A percentile compares a stretch with the other conserved stretches of the same genome.
These are phyloP conservation scores for Chironex yamaguchii DNA, from an alignment of 30 jellyfish, hydroid and myxozoan genomes.

Conservation along the genomic window DNA sequence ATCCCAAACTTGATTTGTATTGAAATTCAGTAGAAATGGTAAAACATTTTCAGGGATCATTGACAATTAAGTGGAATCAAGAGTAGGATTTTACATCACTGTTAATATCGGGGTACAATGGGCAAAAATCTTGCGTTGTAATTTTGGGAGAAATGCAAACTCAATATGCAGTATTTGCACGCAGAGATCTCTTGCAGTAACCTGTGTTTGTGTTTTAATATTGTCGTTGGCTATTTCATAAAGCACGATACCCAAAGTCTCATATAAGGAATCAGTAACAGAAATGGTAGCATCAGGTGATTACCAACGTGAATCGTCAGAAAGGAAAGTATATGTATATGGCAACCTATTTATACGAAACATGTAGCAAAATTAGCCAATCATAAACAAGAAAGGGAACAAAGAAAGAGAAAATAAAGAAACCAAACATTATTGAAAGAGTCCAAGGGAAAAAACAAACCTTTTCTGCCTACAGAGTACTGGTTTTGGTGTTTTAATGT, in stretches of 20 bases:
- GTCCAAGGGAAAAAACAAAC: too few species aligned
- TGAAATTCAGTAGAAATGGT: slow-evolving; percentile 10
- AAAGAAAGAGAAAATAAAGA: too few species aligned
- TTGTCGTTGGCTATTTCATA: not conserved
- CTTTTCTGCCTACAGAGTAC: too few species aligned
- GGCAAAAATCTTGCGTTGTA: slow-evolving; percentile 19
- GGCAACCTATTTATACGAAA: too few species aligned
- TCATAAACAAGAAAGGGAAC: too few species aligned
- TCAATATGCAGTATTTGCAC: slow-evolving; percentile 48
- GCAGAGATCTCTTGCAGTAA: slow-evolving; percentile 26
- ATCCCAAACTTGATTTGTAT: slow-evolving; percentile 31
- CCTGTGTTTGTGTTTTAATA: slow-evolving; percentile 2
- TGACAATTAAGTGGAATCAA: slow-evolving; percentile 33
- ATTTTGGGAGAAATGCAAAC: slow-evolving; percentile 20
- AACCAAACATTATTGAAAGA: too few species aligned
- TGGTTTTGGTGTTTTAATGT: too few species aligned
- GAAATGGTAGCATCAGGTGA: slow-evolving; percentile 5
- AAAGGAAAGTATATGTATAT: too few species aligned
- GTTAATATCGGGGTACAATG: slow-evolving; percentile 48
- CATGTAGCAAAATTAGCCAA: too few species aligned
- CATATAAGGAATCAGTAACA: not conserved
- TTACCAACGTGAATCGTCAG: slow-evolving; percentile 5
- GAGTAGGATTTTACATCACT: slow-evolving; percentile 52
- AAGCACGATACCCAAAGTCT: slow-evolving; percentile 6
- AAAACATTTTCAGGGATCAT: slow-evolving; percentile 28